Base-by-base conservation (phyloP, 2,113 vertebrate species). In the Thryonomys swinderianus region DNA sequence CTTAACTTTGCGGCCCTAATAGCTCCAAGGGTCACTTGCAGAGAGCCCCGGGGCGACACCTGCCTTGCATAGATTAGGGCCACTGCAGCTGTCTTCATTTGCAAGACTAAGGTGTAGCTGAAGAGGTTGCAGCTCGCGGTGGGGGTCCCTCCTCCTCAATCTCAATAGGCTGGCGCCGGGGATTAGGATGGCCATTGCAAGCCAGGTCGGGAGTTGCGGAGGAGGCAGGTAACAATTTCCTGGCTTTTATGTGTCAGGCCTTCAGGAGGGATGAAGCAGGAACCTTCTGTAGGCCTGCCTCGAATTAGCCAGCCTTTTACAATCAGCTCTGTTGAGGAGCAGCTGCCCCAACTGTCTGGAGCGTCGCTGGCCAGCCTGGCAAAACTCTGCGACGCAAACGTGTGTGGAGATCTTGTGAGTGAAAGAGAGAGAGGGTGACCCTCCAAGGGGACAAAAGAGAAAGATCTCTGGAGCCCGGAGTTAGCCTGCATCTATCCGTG, bases 51-150 rank as follows among this genome's bases (percentile, higher is more conserved):
- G 93, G 84, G 95, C 87, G 85, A 85, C 92, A 74, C 96, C 94
- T 94, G 96, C 81, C 91, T 96, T 66, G 93, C 91, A 62, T 85
- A 88, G 94, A 96, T 92, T 93, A 95, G 93, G 85, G 85, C 91
- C 55, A n/a, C 74, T 91, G 94, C 95, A 96, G 97, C 97, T 97
- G 97, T 78, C 86, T 96, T 97, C 51, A 45, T 97, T 97, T 98
- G 95, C 92, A 96, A 95, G 85, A 95, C 81, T 91, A 92, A 95
- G 95, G 94, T 66, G 30, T 48, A 94, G 95, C 62, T 94, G 55
- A 37, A 88, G 96, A 90, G 95, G 83, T 96, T 6, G 53, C 62
- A 61, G 76, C 45, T 53, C 96, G 67, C 95, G 89, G 93, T 84
- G 10, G 86, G 95, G 61, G 37, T 91, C 11, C 1, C 45, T 94